Base-by-base conservation (phyloP, 92 coral and sea anemone species). In the Paramuricea clavata region DNA sequence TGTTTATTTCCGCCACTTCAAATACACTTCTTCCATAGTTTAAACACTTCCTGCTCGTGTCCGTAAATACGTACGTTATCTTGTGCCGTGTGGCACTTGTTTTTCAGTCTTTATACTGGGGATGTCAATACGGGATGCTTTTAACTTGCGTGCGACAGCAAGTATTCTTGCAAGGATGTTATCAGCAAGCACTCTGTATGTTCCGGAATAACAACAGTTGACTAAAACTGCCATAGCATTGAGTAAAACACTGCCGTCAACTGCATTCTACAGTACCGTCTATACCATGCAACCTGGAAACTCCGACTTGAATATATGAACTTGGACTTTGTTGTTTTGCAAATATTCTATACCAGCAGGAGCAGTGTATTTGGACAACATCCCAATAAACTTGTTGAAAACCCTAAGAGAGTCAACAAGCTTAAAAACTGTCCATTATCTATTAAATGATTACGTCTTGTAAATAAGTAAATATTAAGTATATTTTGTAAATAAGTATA, bases 51-150 rank as follows among this genome's bases (percentile, higher is more conserved):
- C 81, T 74, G 61, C 36, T 74, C 61, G 17, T 42, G 36, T 47
- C 32, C 81, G 36, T 74, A 42, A 32, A 74, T 74, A 74, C 81
- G 81, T 19, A 74, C 61, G 61, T 28, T 74, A 28, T n/a, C 28
- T 42, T 74, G 28, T 28, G 81, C 81, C 81, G 6, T 15, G 61
- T 31, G 79, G 42, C 71, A 64, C 85, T 59, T 83, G 74, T 49
- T 74, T 47, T 49, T 74, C 60, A n/a, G n/a, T 71, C 78, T 28
- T 27, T 71, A 44, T 71, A 26, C 50, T 71, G 32, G 19, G 32
- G 5, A 71, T 74, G 81, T 92, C 94, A 34, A 92, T 73, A 23
- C 89, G 74, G 17, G 81, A 74, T 28, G 81, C 81, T 5, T 74
- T 74, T 13, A 74, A 74, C 61, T 74, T 74, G 81, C 81, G 36